Conservation (phyloP, 2,113 vertebrate species). For the Helogale parvula region DNA sequence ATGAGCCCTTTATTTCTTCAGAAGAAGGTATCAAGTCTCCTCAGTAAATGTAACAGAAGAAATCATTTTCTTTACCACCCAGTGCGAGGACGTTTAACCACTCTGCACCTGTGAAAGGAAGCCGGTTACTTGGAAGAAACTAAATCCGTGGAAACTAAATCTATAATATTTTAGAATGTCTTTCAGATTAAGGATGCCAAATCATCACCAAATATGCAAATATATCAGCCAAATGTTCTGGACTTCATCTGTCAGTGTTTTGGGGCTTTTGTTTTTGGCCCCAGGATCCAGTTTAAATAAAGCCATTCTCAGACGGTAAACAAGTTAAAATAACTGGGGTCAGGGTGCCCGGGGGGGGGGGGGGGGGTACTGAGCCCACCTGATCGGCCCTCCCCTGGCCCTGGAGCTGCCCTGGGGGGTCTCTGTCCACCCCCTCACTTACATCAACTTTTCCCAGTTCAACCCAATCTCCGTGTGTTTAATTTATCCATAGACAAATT, state of each 20-base stretch:
- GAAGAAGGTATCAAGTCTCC: background rate
- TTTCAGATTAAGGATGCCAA: constrained; percentile 2
- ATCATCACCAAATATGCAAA: background rate
- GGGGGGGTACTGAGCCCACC: background rate
- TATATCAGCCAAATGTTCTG: background rate
- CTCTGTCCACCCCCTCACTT: background rate
- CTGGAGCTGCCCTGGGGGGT: background rate
- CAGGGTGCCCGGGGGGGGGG: background rate
- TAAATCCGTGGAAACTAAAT: background rate
- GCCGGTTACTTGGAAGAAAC: background rate
- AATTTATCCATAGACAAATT: background rate
- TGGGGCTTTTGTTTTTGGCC: constrained; percentile 14
- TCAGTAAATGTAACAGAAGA: background rate
- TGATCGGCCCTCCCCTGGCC: background rate
- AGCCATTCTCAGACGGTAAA: background rate
- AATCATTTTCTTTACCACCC: background rate
- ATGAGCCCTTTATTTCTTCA: background rate
- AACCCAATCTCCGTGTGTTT: background rate
- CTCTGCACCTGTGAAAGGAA: background rate
- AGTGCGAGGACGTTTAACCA: background rate
- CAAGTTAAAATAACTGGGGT: background rate
- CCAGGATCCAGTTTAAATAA: constrained; percentile 28
- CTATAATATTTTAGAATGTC: background rate
- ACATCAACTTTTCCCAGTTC: background rate
- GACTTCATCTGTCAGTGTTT: background rate